phyloP scores from a whole-genome alignment of 2,888 invertebrate species.

The Melangyna quadrimaculata region DNA sequence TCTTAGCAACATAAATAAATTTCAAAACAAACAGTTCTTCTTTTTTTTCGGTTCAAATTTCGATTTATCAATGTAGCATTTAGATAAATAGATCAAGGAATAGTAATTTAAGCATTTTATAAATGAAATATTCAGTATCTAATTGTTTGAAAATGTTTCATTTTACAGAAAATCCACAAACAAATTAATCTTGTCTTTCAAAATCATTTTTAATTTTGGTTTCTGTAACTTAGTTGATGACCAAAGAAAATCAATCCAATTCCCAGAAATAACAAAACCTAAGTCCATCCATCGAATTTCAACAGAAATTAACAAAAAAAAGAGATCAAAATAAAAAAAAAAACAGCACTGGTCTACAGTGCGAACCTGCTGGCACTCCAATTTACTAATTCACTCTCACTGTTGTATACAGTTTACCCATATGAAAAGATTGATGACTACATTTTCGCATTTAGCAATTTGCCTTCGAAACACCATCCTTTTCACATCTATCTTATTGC shows the following conservation, averaged over 20 bases:
- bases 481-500: conserved; percentile 48
- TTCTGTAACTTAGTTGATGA: background rate
- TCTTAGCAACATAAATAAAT: too few species aligned
- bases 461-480: conserved; percentile 53
- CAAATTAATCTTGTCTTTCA: too few species aligned
- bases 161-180: too few species aligned
- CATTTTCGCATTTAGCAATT: conserved; percentile 56
- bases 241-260: background rate
- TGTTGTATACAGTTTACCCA: too few species aligned
- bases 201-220: too few species aligned
- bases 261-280: background rate
- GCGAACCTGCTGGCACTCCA: conserved; percentile 32
- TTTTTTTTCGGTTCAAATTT: too few species aligned
- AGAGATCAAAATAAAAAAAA: background rate
- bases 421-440: conserved; percentile 58
- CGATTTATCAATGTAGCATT: too few species aligned
- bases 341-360: background rate
- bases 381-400: conserved; percentile 26
- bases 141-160: too few species aligned
- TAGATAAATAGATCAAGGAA: too few species aligned
- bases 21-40: too few species aligned
- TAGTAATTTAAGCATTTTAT: too few species aligned
- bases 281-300: background rate
- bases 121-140: too few species aligned
- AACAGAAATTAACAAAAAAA: background rate